Evolutionary conservation across 2,113 vertebrate species (phyloP), one percentile per base, ranked within the genome.

Genomic region (Montifringilla adamsi): DNA sequence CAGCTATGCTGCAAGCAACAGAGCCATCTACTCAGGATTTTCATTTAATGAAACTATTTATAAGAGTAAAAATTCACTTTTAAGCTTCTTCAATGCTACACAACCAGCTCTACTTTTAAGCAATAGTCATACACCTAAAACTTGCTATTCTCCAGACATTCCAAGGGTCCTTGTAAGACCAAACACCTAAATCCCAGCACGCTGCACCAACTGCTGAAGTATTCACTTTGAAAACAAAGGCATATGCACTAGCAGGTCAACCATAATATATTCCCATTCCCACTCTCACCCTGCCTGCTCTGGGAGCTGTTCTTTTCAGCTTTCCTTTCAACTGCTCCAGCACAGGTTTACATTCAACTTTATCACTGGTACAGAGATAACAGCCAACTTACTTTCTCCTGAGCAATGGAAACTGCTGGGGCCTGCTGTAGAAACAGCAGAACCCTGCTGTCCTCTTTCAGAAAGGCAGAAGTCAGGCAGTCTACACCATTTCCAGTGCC

Each of bases 281-380:
- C 41, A 44, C 58, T n/a, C 53, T 76, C 84, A 66, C 37, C 16
- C 81, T 68, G 78, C 53, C 63, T 91, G 74, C 84, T 84, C 64
- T 50, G 43, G 2, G 41, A 91, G 15, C 19, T 85, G 49, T 3
- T 83, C 31, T 88, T 82, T 69, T 64, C 59, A 7, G 58, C 19
- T 73, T 55, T 67, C 56, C 55, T 80, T 67, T 56, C 66, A 85
- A 58, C 15, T 62, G 74, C 55, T 73, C 53, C 43, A 41, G 59
- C 56, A 59, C 30, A 68, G 56, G 69, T 82, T 91, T 49, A 89
- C 11, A 3, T 41, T 67, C 60, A 80, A 30, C 47, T 69, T 94
- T 95, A 92, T 96, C 96, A 59, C 43, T 35, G 21, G 16, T 75
- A 47, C 47, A 72, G 69, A 91, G 95, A 87, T 89, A 95, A 91